Evolutionary conservation across 92 coral and sea anemone species (phyloP).

Genomic region (Heteractis magnifica): DNA sequence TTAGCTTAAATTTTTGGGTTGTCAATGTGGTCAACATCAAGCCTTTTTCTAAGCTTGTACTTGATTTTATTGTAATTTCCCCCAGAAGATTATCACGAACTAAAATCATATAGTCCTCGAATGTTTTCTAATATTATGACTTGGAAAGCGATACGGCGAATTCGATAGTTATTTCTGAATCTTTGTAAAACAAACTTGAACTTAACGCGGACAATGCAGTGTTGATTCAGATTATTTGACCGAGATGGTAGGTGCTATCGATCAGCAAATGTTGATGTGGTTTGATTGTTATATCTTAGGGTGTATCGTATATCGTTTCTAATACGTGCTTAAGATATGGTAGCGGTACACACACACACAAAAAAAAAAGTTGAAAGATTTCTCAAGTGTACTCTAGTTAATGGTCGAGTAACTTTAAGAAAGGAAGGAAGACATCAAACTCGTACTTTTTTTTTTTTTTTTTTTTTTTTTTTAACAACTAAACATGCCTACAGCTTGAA

Average conservation of each 20-base stretch:
- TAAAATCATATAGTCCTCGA: background rate
- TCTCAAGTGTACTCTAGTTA: too few relatives aligned
- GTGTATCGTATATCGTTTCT: background rate
- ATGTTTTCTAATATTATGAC: background rate
- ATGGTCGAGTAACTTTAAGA: too few relatives aligned
- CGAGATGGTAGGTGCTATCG: background rate
- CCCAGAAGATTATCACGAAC: background rate
- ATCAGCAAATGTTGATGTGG: background rate
- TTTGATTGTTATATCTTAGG: background rate
- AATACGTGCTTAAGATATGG: too few relatives aligned
- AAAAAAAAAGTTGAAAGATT: too few relatives aligned
- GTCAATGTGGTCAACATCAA: background rate
- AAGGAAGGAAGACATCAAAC: too few relatives aligned
- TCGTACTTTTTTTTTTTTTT: too few relatives aligned
- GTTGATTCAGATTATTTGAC: background rate
- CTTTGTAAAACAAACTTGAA: background rate
- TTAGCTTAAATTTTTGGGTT: background rate
- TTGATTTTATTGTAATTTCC: background rate
- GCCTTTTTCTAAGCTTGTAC: background rate
- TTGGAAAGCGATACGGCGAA: background rate
- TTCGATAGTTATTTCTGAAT: background rate
- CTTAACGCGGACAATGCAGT: background rate
- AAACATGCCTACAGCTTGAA: too few relatives aligned
- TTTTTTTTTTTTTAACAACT: too few relatives aligned
- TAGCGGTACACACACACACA: too few relatives aligned